phyloP scores from a whole-genome alignment of 1,140 invertebrate genomes.

The Aleiodes sp. region DNA sequence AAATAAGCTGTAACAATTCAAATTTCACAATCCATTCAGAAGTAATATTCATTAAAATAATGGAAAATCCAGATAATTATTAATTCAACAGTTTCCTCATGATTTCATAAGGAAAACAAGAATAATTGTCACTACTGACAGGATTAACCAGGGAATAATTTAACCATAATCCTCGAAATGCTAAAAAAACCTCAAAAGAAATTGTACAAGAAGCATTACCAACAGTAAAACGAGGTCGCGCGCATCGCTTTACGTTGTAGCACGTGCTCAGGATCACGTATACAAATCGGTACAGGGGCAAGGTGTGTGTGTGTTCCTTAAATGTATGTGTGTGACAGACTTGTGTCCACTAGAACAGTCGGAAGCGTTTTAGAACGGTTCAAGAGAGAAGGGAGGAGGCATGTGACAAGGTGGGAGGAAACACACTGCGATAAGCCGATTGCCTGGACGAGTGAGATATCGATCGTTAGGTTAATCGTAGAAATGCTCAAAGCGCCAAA shows the following conservation, averaged over 20 bases:
- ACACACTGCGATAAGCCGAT: constrained; percentile 26
- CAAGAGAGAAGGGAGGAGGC: not conserved
- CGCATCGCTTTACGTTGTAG: constrained; percentile 7
- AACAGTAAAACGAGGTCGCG: constrained; percentile 1
- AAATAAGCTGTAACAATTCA: no score
- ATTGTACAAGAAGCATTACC: not conserved
- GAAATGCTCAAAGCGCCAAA: constrained; percentile 8
- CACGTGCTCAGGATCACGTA: constrained; percentile 29
- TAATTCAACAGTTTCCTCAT: no score
- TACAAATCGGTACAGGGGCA: not conserved
- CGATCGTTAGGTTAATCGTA: constrained; percentile 26
- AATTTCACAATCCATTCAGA: no score
- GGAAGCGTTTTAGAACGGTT: not conserved
- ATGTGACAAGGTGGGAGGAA: not conserved
- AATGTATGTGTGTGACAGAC: constrained; percentile 3
- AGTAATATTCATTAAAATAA: no score
- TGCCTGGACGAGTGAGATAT: constrained; percentile 19
- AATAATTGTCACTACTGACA: not conserved
- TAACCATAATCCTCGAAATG: not conserved
- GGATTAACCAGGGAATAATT: not conserved
- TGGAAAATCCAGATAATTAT: no score
- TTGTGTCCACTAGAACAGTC: not conserved
- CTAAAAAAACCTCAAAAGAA: not conserved
- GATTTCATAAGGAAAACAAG: no score
- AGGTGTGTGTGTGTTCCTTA: not conserved